Evolutionary conservation across 2,797 vertebrate species (phyloP).

Genomic region (Otolemur crassicaudatus): DNA sequence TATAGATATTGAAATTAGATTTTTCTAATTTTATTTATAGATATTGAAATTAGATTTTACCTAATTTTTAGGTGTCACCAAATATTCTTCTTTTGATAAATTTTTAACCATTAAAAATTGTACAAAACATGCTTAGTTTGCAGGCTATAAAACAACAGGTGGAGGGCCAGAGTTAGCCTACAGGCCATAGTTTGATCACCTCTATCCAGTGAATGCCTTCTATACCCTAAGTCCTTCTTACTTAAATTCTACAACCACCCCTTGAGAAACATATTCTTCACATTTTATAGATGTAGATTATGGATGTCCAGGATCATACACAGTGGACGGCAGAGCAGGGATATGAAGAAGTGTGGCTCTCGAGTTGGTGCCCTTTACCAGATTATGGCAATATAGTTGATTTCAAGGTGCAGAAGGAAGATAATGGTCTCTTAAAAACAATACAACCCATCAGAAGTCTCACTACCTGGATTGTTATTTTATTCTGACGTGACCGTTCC

Average conservation of each 20-base stretch:
- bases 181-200: neutral
- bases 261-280: neutral
- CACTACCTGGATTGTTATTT: slow-evolving; percentile 14
- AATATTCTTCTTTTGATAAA: slow-evolving; percentile 22
- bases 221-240: neutral
- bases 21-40: slow-evolving; percentile 1
- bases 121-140: neutral
- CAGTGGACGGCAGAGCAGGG: neutral
- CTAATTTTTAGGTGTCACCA: slow-evolving; percentile 7
- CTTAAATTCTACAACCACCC: slow-evolving; percentile 7
- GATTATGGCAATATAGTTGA: neutral
- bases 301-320: neutral
- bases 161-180: neutral
- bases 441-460: neutral
- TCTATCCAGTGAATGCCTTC: neutral
- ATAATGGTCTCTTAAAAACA: slow-evolving; percentile 52
- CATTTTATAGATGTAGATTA: neutral
- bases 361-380: neutral
- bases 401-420: neutral
- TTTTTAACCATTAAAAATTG: neutral
- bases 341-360: neutral
- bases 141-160: neutral
- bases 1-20: neutral
- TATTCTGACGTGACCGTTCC: neutral
- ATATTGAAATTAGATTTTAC: neutral